Evolutionary conservation across 2,888 invertebrate species (phyloP), one percentile per base, ranked within the genome.

Genomic region (Torymus tubicola): DNA sequence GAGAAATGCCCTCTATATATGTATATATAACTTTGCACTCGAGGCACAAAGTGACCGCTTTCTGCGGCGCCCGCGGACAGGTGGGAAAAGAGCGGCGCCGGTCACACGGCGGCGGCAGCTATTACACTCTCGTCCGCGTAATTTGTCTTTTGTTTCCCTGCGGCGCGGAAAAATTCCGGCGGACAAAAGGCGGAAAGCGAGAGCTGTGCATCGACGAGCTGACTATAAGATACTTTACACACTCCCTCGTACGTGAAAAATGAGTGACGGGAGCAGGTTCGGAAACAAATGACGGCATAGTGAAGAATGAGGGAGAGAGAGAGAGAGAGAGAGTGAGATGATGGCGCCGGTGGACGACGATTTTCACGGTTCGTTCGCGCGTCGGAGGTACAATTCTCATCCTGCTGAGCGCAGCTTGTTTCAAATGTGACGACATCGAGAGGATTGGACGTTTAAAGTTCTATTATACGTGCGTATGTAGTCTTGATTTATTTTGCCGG

Each of bases 71-170:
- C 63, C 52, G 31, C 31, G 31, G 31, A 31, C 31, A 31, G 31
- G 31, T 31, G 31, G 31, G 31, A 31, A 31, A 5, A 31, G 31
- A 31, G 3, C 31, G 31, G 31, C 31, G 5, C 31, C 31, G 31
- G 31, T 31, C 31, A 31, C 31, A 31, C 31, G 5, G 5, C 31
- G 5, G 31, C 31, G 0, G 3, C 31, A 5, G 31, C 31, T 31
- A 31, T 31, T 31, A 31, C 4, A 31, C 31, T 31, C 31, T 31
- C 31, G 31, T 31, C 31, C 42, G 60, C 71, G 69, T 71, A 78
- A 81, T 81, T 81, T 78, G 78, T 81, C 81, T 81, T 81, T 81
- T 74, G 81, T 81, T 81, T 81, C 78, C 78, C 77, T 75, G 71
- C 55, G 75, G 81, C 61, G 78, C 69, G 72, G 79, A 73, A 77